Evolutionary conservation across 2,888 invertebrate species (phyloP).

Genomic region (Urechis unicinctus): DNA sequence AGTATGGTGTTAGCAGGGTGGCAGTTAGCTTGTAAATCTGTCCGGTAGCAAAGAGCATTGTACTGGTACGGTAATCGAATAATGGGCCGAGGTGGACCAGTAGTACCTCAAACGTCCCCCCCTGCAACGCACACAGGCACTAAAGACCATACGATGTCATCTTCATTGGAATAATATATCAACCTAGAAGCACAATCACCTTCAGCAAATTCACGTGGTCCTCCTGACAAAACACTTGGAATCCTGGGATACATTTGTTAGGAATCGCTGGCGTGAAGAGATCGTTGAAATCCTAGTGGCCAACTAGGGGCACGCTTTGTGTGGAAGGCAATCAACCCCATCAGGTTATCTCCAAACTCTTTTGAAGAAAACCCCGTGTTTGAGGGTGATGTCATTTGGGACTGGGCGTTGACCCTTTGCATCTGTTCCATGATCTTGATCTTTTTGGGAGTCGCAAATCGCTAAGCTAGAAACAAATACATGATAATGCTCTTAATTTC

Average conservation of each 20-base stretch:
- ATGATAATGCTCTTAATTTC: too few species aligned
- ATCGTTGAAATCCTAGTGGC: constrained; percentile 91
- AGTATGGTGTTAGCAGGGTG: too few species aligned
- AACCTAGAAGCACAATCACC: constrained; percentile 34
- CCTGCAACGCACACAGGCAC: too few species aligned
- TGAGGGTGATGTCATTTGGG: constrained; percentile 65
- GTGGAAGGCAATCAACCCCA: constrained; percentile 41
- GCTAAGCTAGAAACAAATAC: constrained; percentile 95
- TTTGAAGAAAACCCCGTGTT: constrained; percentile 51
- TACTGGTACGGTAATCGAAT: constrained; percentile 79
- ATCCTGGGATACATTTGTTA: constrained; percentile 95
- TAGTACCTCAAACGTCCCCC: constrained; percentile 92
- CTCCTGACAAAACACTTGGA: constrained; percentile 85
- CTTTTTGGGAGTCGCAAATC: constrained; percentile 99
- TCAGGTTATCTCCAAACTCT: constrained; percentile 32
- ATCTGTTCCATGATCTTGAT: constrained; percentile 98
- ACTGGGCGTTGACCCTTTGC: constrained; percentile 60
- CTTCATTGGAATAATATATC: too few species aligned
- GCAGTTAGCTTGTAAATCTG: constrained; percentile 84
- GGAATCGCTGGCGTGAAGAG: constrained; percentile 94
- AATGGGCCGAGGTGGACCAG: constrained; percentile 92
- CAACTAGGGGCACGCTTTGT: constrained; percentile 87
- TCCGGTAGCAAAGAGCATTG: constrained; percentile 93
- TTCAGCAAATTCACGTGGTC: constrained; percentile 94
- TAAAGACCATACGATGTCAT: too few species aligned